Conservation (phyloP, 2,888 invertebrate genomes). For the Deroplatys truncata region DNA sequence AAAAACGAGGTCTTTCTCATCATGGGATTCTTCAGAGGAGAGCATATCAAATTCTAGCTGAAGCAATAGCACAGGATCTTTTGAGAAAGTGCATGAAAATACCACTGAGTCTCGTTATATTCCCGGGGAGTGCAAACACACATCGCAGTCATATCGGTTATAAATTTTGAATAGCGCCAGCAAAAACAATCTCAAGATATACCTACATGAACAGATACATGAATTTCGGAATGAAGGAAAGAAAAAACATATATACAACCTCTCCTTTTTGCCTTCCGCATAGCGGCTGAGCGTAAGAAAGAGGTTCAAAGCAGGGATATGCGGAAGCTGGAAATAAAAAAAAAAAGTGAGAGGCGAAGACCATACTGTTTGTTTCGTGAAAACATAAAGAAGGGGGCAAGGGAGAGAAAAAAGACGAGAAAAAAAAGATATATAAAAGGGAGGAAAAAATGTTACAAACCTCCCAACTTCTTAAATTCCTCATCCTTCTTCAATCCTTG, state of each 20-base stretch:
- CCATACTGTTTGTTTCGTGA: not conserved
- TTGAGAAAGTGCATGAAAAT: not conserved
- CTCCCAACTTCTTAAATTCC: constrained; percentile 9
- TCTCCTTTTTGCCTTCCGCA: not conserved
- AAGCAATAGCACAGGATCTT: not conserved
- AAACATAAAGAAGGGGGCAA: not conserved
- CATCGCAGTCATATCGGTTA: not conserved
- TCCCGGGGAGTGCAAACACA: not conserved
- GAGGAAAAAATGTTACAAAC: not conserved
- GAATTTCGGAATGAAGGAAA: not conserved
- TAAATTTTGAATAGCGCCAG: not conserved
- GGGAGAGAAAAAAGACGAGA: not conserved
- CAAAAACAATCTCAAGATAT: not conserved
- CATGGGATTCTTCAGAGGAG: no score
- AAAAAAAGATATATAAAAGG: not conserved
- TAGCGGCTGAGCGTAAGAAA: not conserved
- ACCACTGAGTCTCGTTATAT: not conserved
- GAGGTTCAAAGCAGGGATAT: not conserved
- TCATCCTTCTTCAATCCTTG: constrained; percentile 8
- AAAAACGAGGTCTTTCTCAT: no score
- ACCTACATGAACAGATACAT: not conserved
- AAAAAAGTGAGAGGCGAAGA: not conserved
- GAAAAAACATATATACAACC: not conserved
- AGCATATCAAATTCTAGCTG: not conserved
- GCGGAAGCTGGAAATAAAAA: not conserved